Conservation (phyloP, 1,140 invertebrate genomes). For the Maconellicoccus hirsutus region DNA sequence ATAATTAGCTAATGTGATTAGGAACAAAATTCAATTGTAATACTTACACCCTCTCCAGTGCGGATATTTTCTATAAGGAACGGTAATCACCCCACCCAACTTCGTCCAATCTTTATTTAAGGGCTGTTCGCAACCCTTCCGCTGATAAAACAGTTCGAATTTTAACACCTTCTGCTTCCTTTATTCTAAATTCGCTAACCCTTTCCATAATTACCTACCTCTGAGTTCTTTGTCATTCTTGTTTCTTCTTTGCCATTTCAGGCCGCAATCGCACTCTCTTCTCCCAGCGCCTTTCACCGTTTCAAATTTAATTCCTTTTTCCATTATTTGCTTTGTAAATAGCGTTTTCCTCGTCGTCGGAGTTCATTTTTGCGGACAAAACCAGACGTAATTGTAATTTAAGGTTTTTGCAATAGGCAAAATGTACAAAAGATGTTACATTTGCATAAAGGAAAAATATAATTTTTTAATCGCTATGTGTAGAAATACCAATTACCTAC, state of each 20-base stretch:
- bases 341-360: conserved; percentile 16
- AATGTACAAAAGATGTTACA: conserved; percentile 11
- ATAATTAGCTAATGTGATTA: conserved; percentile 22
- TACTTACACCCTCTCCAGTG: conserved; percentile 16
- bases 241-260: conserved; percentile 20
- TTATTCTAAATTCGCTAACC: conserved; percentile 16
- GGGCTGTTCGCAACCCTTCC: conserved; percentile 17
- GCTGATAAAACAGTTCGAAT: conserved; percentile 21
- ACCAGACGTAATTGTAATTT: conserved; percentile 18
- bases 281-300: background rate
- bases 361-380: conserved; percentile 20
- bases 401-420: conserved; percentile 14
- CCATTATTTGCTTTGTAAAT: conserved; percentile 21
- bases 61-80: conserved; percentile 7
- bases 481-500: conserved; percentile 22
- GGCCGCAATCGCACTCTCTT: conserved; percentile 7
- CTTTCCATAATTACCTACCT: conserved; percentile 11
- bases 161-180: conserved; percentile 21
- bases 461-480: conserved; percentile 16
- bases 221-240: conserved; percentile 19
- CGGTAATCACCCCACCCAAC: background rate
- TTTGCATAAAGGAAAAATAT: conserved; percentile 10
- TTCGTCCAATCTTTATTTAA: conserved; percentile 12
- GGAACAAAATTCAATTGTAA: conserved; percentile 21
- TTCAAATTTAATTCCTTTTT: conserved; percentile 22